Base-by-base conservation (phyloP, 2,888 invertebrate genomes). In the Glaucopsyche alexis region DNA sequence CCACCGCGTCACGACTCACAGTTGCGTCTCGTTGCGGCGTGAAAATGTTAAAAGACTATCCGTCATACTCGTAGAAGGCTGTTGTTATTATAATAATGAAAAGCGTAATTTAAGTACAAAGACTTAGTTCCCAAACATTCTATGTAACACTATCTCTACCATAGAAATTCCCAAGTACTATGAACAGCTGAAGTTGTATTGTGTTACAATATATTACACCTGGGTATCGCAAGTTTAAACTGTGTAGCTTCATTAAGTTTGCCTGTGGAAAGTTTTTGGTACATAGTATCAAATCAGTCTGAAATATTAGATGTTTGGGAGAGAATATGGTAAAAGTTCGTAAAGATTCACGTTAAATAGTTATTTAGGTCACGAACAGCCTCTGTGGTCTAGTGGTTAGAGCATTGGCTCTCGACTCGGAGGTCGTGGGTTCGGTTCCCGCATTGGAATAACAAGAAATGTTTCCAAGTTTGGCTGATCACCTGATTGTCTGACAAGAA, bases 121-220 rank as follows among this genome's bases (percentile, higher is more conserved):
- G 1, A 11, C 55, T 55, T 1, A 1, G 9, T 19, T 19, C 0
- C 19, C 55, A 55, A 55, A 55, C 19, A 19, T 55, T 19, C 14
- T 38, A 60, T 38, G 60, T 60, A 60, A 60, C 14, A 14, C 29
- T 60, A 60, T 60, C 29, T 29, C 29, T 49, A 49, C 47, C 69
- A 69, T 69, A 69, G 29, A 69, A 69, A 49, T 49, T 69, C 47
- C 13, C 29, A 47, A 67, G 19, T 16, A 69, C 47, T 42, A 14
- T n/a, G 40, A 14, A 38, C 8, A 42, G 14, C n/a, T 2, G 9
- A 47, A 49, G 49, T 29, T 19, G 29, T 47, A 29, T 69, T 69
- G 42, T 1, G 49, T 69, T 29, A 69, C 67, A 47, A 47, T 49
- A 47, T 29, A 69, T 9, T 60, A 60, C 47, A 47, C 29, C 45